These are phyloP conservation scores for Phataginus tetradactyla DNA, from an alignment of 2,797 vertebrate species.

Conservation along the genomic window DNA sequence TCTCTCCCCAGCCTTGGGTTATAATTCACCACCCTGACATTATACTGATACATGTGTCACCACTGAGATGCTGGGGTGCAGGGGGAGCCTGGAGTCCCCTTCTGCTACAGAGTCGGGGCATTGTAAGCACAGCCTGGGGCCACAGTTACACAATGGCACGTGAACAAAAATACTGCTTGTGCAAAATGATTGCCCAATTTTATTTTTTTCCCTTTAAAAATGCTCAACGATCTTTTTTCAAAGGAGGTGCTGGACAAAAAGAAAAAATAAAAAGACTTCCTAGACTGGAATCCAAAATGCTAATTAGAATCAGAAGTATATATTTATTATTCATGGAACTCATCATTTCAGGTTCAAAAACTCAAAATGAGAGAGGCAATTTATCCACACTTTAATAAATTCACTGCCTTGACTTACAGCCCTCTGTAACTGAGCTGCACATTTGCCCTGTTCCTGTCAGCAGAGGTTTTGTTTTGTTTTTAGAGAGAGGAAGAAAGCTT, in stretches of 20 bases:
- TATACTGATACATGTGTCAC: neutral
- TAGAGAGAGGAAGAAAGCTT: neutral
- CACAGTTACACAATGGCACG: neutral
- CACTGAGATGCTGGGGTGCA: neutral
- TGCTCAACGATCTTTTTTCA: neutral
- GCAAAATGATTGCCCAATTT: neutral
- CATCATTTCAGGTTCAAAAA: neutral
- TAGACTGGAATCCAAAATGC: constrained; percentile 31
- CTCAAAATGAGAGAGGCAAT: neutral
- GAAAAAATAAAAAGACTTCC: neutral
- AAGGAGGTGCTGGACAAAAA: neutral
- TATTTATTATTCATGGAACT: neutral
- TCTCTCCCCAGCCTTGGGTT: neutral
- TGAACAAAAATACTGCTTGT: neutral
- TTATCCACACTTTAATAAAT: neutral
- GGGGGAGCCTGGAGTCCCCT: neutral
- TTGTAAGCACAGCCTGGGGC: fast-evolving
- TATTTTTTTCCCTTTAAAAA: neutral
- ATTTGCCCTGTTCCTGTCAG: neutral
- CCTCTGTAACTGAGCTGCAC: neutral
- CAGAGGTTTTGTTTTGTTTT: neutral
- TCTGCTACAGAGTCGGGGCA: neutral
- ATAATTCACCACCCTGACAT: neutral
- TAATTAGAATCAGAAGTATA: neutral
- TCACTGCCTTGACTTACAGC: neutral